phyloP scores from a whole-genome alignment of 2,113 vertebrate genomes.

The human region GRCh38 chr6:91004501-91005000 shows the following conservation, averaged over 20 bases:
- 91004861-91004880: too few relatives aligned
- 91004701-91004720: constrained; percentile 29
- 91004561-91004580: neutral
- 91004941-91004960: too few relatives aligned
- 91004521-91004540: neutral
- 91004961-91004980: too few relatives aligned
- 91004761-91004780: neutral
- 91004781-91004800: neutral
- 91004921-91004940: too few relatives aligned
- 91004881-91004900: too few relatives aligned
- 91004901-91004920: too few relatives aligned
- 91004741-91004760: neutral
- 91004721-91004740: neutral
- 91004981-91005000: too few relatives aligned
- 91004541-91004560: constrained; percentile 23
- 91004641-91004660: constrained; percentile 33
- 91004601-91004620: neutral
- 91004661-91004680: neutral
- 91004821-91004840: neutral
- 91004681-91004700: neutral
- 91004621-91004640: constrained; percentile 33
- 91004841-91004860: too few relatives aligned
- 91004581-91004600: constrained; percentile 47
- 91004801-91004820: neutral
- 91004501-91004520: too few relatives aligned